Conservation (phyloP, 2,113 vertebrate genomes). For the Mesitornis unicolor region DNA sequence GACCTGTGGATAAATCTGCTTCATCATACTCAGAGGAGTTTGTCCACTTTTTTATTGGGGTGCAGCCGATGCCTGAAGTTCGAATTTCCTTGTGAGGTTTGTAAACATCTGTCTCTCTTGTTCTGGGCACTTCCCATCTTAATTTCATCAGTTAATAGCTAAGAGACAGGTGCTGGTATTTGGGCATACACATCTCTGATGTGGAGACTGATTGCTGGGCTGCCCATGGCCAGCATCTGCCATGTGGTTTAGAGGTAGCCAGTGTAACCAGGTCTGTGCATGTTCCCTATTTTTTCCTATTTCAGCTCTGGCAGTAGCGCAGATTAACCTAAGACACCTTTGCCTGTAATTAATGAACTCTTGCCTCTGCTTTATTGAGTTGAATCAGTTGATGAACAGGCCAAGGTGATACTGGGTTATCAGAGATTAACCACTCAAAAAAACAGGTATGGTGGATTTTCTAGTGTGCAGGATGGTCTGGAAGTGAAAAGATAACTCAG, state of each 20-base stretch:
- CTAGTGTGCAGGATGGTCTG: not conserved
- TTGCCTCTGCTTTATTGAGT: not conserved
- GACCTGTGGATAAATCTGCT: not conserved
- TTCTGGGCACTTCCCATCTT: not conserved
- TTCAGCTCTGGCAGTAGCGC: not conserved
- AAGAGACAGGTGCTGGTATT: not conserved
- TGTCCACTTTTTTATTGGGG: rapidly evolving
- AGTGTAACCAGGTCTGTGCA: rapidly evolving
- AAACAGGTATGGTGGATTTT: not conserved
- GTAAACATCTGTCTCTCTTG: rapidly evolving
- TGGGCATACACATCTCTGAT: no score
- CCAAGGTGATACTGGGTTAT: not conserved
- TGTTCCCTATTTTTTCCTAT: rapidly evolving
- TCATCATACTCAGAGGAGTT: rapidly evolving
- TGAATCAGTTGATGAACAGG: not conserved
- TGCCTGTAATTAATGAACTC: not conserved
- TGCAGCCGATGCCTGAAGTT: not conserved
- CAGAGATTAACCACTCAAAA: not conserved
- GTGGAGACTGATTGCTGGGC: not conserved
- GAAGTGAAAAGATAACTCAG: not conserved
- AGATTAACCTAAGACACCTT: not conserved
- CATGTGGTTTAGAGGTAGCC: rapidly evolving
- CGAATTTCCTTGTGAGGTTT: not conserved
- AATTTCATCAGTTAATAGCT: no score
- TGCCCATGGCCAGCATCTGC: not conserved